Percentiles rank a stretch among this genome's conserved stretches.
phyloP scores from a whole-genome alignment of 1,140 invertebrate species.

The Stegodyphus mimosarum region DNA sequence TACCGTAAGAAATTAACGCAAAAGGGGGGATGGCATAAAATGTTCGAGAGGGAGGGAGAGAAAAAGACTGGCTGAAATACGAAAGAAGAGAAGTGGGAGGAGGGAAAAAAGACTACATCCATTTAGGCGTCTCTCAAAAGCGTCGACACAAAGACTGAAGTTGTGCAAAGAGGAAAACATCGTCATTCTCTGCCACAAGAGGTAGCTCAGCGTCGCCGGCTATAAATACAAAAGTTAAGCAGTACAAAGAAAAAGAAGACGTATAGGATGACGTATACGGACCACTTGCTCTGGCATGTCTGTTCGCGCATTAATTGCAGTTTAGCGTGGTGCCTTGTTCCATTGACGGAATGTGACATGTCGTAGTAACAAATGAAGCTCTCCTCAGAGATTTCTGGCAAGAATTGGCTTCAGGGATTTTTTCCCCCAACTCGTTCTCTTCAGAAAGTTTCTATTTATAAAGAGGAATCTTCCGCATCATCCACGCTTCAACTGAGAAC shows the following conservation, averaged over 20 bases:
- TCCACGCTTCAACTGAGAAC: constrained; percentile 17
- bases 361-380: constrained; percentile 33
- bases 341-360: constrained; percentile 54
- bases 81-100: neutral
- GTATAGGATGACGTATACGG: constrained; percentile 22
- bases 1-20: constrained; percentile 53
- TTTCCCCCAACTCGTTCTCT: constrained; percentile 2
- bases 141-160: constrained; percentile 48
- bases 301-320: constrained; percentile 59
- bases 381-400: constrained; percentile 25
- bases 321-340: constrained; percentile 55
- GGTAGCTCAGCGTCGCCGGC: constrained; percentile 10
- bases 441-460: constrained; percentile 38
- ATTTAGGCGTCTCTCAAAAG: constrained; percentile 39
- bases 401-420: neutral
- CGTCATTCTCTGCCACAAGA: neutral
- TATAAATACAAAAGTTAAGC: constrained; percentile 50
- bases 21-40: neutral
- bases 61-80: neutral
- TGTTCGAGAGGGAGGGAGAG: neutral
- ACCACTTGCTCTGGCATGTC: constrained; percentile 45
- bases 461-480: constrained; percentile 17
- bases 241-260: constrained; percentile 7
- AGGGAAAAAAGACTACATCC: constrained; percentile 28
- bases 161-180: constrained; percentile 20